Percentiles rank a stretch among this genome's conserved stretches.
These are phyloP conservation scores for Hedya salicella DNA, from an alignment of 2,888 invertebrate genomes.

Conservation along the genomic window DNA sequence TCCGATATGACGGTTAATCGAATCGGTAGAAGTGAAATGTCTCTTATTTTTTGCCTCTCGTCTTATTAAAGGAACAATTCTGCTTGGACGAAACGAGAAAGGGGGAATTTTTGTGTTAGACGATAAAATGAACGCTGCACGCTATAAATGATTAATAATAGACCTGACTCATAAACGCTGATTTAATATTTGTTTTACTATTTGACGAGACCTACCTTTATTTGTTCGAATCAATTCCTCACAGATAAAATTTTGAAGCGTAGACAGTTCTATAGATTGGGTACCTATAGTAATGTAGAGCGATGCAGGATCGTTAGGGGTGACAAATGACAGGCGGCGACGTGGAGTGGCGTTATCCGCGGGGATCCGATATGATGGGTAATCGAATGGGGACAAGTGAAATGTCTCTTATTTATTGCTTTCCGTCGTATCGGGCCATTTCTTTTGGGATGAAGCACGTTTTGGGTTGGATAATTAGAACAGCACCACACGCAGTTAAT, in stretches of 20 bases:
- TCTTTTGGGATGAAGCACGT: neutral
- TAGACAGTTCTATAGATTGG: neutral
- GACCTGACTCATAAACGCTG: no score
- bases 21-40: conserved; percentile 17
- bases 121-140: no score
- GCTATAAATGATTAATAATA: no score
- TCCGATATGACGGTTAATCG: conserved; percentile 31
- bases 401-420: conserved; percentile 20
- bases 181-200: no score
- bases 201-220: no score
- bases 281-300: neutral
- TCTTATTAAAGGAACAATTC: conserved; percentile 7
- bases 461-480: no score
- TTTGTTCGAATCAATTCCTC: no score
- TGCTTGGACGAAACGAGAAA: neutral
- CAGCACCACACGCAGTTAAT: no score
- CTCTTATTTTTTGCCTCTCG: conserved; percentile 18
- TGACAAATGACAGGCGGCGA: conserved; percentile 18
- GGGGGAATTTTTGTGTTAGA: no score
- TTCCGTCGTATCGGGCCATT: conserved; percentile 4
- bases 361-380: conserved; percentile 24
- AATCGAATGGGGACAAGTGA: conserved; percentile 14
- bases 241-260: neutral
- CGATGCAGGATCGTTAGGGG: neutral
- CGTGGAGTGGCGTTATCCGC: conserved; percentile 10